A percentile compares a stretch with the other conserved stretches of the same genome.
Evolutionary conservation across 2,113 vertebrate species (phyloP).

Genomic region (Macrotus californicus): DNA sequence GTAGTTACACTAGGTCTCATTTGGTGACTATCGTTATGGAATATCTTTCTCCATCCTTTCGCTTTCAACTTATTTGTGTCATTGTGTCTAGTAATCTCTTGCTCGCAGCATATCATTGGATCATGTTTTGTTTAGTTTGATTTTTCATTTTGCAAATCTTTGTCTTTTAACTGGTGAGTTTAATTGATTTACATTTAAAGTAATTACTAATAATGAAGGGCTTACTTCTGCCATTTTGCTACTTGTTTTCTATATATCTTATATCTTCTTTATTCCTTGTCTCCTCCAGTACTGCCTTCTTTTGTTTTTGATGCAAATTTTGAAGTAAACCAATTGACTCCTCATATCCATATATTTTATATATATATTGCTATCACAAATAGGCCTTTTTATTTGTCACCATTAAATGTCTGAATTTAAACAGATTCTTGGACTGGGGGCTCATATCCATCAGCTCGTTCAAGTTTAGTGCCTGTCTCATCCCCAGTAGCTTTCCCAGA

Average conservation of each 20-base stretch:
- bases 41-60: not conserved
- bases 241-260: not conserved
- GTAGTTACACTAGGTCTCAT: not conserved
- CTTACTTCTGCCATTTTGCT: not conserved
- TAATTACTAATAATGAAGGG: not conserved
- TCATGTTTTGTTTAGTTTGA: not conserved
- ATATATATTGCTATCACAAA: too few relatives aligned
- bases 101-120: not conserved
- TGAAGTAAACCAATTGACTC: not conserved
- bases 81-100: not conserved
- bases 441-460: too few relatives aligned
- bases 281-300: not conserved
- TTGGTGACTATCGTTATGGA: not conserved
- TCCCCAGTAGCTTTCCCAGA: too few relatives aligned
- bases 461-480: too few relatives aligned
- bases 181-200: not conserved
- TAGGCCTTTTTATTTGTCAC: too few relatives aligned
- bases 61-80: not conserved
- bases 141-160: not conserved
- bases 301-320: not conserved
- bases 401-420: too few relatives aligned
- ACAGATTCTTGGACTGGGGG: too few relatives aligned
- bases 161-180: not conserved
- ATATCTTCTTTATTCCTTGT: not conserved
- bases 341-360: not conserved